Conservation (phyloP, 2,113 vertebrate genomes). For the Arizona elegans region DNA sequence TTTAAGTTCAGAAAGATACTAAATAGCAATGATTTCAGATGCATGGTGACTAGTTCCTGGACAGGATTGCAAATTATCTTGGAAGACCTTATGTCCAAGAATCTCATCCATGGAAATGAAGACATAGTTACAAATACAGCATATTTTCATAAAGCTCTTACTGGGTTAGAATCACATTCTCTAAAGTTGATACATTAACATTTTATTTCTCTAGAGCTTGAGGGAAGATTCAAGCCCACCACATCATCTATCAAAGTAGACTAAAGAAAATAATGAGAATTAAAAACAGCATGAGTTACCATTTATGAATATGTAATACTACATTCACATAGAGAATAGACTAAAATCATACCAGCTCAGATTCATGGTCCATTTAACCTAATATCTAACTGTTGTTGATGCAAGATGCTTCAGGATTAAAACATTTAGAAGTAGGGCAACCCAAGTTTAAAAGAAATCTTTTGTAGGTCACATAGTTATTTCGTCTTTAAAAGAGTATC, state of each 20-base stretch:
- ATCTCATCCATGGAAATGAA: background rate
- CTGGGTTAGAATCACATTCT: fast-evolving
- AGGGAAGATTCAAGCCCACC: slow-evolving; percentile 5
- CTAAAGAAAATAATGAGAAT: background rate
- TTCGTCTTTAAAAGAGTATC: background rate
- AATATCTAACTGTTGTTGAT: background rate
- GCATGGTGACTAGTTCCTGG: background rate
- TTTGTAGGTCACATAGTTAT: background rate
- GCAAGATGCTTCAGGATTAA: background rate
- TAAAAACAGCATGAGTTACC: background rate
- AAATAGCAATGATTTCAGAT: background rate
- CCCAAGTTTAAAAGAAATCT: background rate
- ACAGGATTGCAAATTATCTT: background rate
- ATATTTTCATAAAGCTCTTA: background rate
- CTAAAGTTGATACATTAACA: background rate
- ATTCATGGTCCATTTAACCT: background rate
- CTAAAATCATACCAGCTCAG: background rate
- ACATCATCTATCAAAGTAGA: background rate
- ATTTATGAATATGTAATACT: background rate
- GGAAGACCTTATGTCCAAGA: background rate
- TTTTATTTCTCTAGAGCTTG: background rate
- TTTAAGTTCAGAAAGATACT: background rate
- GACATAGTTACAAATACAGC: background rate
- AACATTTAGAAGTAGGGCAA: background rate
- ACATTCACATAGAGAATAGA: background rate